Percentiles rank a stretch among this genome's conserved stretches.
phyloP scores from a whole-genome alignment of 2,797 vertebrate genomes.

The Phyllotis vaccarum region DNA sequence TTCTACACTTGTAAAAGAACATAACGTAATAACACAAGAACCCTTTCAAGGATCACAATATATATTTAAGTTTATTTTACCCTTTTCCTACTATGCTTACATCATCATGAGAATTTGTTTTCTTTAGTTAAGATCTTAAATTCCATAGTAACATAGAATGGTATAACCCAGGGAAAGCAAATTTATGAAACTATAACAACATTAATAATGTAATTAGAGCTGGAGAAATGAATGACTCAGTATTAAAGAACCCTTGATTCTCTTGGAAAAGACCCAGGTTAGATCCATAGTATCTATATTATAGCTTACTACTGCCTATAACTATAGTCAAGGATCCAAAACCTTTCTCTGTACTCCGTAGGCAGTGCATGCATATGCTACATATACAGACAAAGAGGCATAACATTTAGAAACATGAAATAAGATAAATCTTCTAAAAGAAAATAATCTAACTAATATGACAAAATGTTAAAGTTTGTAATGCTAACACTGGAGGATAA shows the following conservation, averaged over 20 bases:
- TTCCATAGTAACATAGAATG: slow-evolving; percentile 9
- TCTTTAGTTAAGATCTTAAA: slow-evolving; percentile 13
- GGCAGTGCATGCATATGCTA: background rate
- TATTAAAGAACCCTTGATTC: background rate
- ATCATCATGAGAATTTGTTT: background rate
- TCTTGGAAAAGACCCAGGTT: background rate
- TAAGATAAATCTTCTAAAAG: background rate
- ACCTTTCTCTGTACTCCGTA: background rate
- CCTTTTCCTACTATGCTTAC: background rate
- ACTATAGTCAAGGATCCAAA: background rate
- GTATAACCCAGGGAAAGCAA: background rate
- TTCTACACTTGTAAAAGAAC: slow-evolving; percentile 5
- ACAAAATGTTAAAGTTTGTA: slow-evolving; percentile 29
- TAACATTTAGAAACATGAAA: background rate
- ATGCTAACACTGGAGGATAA: background rate
- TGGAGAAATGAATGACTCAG: background rate
- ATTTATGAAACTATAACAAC: slow-evolving; percentile 11
- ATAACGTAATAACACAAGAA: background rate
- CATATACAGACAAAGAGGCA: background rate
- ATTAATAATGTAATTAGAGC: background rate
- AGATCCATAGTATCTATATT: background rate
- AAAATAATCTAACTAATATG: background rate
- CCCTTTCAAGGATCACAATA: background rate
- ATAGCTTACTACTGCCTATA: background rate
- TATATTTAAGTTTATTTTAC: background rate